Base-by-base conservation (phyloP, 2,113 vertebrate species). In the Antechinus stuartii region DNA sequence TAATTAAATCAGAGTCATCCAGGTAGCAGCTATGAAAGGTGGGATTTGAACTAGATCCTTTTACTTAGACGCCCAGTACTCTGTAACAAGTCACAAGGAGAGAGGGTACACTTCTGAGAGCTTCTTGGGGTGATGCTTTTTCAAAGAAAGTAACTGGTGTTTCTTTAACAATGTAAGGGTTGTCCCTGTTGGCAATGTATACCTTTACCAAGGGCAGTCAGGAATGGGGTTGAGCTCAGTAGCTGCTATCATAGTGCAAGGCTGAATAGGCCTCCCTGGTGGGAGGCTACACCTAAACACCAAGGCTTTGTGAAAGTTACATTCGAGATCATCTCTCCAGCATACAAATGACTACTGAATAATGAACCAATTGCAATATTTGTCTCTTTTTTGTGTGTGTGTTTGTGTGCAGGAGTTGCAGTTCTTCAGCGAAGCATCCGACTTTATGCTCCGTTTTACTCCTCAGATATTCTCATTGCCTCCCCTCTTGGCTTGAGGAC, bases 401-500 rank as follows among this genome's bases (percentile, higher is more conserved):
- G 50, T 52, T 9, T 52, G 1, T 27, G 42, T 25, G 89, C 96
- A 99, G 99, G 99, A 0, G 84, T 99, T 97, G 99, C 99, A 0
- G 97, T 99, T 35, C 98, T 99, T 57, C 99, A 99, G 94, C 99
- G 98, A 97, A 99, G 99, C 96, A 97, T 99, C 92, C 99, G 99
- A 2, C 99, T 99, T 0, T 99, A 99, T 0, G 99, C 99, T 0
- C 99, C 99, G 0, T 99, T 99, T 96, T 99, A 99, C 97, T 99
- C 99, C 0, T 99, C 99, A 0, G 99, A 99, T 98, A 99, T 99
- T 98, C 99, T 99, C 97, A 99, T 99, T 0, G 99, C 99, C 0
- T 99, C 99, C 61, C 99, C 99, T 0, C 98, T 99, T 97, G 99
- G 99, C 27, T 98, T 99, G 94, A 99, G 99, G 90, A 99, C 99